Evolutionary conservation across 2,888 invertebrate species (phyloP).

Genomic region (Cynaeus angustus): DNA sequence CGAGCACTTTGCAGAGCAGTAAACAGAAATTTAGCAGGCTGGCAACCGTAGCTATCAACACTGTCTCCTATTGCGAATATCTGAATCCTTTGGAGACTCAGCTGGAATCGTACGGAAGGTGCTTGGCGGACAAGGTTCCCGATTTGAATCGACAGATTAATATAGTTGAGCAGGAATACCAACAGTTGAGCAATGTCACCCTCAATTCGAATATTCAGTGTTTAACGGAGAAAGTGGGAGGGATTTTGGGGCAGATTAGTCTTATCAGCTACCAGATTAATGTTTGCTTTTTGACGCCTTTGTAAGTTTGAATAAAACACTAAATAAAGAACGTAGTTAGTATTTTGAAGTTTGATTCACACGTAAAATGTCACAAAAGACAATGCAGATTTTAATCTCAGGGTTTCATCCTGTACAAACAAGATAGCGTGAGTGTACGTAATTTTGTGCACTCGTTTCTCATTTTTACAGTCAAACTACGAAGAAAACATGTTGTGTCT

Average conservation of each 20-base stretch:
- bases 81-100: slow-evolving; percentile 32
- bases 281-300: slow-evolving; percentile 29
- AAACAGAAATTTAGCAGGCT: slow-evolving; percentile 9
- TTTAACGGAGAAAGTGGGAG: slow-evolving; percentile 21
- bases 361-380: too few species aligned
- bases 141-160: slow-evolving; percentile 36
- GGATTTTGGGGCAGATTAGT: slow-evolving; percentile 25
- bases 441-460: not conserved
- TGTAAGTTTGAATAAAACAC: not conserved
- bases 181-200: slow-evolving; percentile 18
- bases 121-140: slow-evolving; percentile 19
- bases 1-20: not conserved
- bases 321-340: not conserved
- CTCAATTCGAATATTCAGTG: slow-evolving; percentile 19
- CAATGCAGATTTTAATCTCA: too few species aligned
- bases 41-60: slow-evolving; percentile 13
- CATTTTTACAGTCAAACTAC: not conserved
- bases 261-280: slow-evolving; percentile 31
- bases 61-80: not conserved
- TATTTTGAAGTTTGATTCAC: not conserved
- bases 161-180: slow-evolving; percentile 5
- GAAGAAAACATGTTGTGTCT: not conserved
- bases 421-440: not conserved
- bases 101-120: slow-evolving; percentile 14
- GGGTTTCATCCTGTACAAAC: not conserved